phyloP scores from a whole-genome alignment of 2,888 invertebrate genomes.

The Pachliopta kotzebuea region DNA sequence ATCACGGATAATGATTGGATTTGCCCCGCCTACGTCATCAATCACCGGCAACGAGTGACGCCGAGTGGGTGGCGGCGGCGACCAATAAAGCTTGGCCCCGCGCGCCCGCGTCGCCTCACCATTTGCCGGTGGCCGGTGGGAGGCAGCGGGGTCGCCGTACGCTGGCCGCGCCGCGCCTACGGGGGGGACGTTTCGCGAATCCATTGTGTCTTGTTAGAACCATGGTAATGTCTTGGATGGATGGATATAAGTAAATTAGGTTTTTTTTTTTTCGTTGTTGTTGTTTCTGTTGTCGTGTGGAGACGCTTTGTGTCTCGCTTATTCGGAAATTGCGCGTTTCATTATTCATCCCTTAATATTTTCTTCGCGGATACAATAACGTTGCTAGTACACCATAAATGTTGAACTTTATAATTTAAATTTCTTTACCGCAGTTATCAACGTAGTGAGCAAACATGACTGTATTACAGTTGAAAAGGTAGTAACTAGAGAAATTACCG shows the following conservation, averaged over 20 bases:
- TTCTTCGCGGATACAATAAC: no score
- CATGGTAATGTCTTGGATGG: slow-evolving; percentile 73
- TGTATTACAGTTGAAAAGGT: no score
- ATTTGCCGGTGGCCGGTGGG: slow-evolving; percentile 31
- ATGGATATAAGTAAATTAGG: slow-evolving; percentile 75
- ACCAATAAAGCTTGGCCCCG: slow-evolving; percentile 49
- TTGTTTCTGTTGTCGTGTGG: slow-evolving; percentile 39
- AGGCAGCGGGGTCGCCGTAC: slow-evolving; percentile 41
- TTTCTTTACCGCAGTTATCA: no score
- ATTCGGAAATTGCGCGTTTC: background rate
- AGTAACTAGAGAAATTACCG: no score
- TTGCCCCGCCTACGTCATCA: slow-evolving; percentile 79
- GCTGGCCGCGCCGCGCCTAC: slow-evolving; percentile 44
- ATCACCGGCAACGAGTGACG: slow-evolving; percentile 70
- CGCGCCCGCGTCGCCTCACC: slow-evolving; percentile 44
- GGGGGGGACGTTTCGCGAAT: slow-evolving; percentile 64
- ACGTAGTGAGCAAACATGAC: no score
- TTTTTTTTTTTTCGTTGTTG: slow-evolving; percentile 46
- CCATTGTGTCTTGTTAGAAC: slow-evolving; percentile 78
- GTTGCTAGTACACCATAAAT: no score
- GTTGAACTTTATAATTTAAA: no score
- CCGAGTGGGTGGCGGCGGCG: slow-evolving; percentile 47
- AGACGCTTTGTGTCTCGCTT: slow-evolving; percentile 36
- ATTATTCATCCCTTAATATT: background rate
- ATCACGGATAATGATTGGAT: slow-evolving; percentile 80